These are phyloP conservation scores for Hybos culiciformis DNA, from an alignment of 2,888 invertebrate species.

Conservation along the genomic window DNA sequence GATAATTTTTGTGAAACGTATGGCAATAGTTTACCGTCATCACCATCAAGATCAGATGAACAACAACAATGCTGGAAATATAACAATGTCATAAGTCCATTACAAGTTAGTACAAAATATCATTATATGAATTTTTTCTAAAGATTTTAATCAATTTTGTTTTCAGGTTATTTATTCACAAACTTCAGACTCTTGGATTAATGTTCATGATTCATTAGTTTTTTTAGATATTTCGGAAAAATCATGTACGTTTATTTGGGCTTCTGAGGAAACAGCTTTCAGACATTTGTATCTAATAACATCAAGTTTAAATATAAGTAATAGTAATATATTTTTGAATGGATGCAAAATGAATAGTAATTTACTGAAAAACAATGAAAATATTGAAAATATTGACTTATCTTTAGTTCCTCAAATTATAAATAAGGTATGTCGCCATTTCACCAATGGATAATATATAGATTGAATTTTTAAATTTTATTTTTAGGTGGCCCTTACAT, in stretches of 20 bases:
- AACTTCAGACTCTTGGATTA: constrained; percentile 73
- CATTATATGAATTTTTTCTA: neutral
- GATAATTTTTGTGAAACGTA: constrained; percentile 51
- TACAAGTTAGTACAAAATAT: constrained; percentile 21
- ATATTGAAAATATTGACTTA: constrained; percentile 22
- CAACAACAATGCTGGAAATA: constrained; percentile 34
- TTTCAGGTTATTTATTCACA: constrained; percentile 34
- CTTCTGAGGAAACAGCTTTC: constrained; percentile 81
- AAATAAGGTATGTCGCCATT: constrained; percentile 42
- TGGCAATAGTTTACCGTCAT: constrained; percentile 35
- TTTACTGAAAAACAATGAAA: constrained; percentile 14
- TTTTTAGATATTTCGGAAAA: constrained; percentile 47
- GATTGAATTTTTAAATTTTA: neutral
- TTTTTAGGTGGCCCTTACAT: constrained; percentile 53
- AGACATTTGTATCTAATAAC: constrained; percentile 75
- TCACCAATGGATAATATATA: neutral
- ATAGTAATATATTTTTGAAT: constrained; percentile 30
- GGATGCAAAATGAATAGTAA: constrained; percentile 37
- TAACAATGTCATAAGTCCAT: constrained; percentile 28
- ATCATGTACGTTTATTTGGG: constrained; percentile 67
- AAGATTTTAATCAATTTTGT: neutral
- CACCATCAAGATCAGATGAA: constrained; percentile 34
- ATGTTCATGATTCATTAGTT: constrained; percentile 80
- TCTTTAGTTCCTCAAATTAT: constrained; percentile 46
- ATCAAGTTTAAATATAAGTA: constrained; percentile 42